Conservation (phyloP, 2,888 invertebrate genomes). For the Thysanoteuthis rhombus region DNA sequence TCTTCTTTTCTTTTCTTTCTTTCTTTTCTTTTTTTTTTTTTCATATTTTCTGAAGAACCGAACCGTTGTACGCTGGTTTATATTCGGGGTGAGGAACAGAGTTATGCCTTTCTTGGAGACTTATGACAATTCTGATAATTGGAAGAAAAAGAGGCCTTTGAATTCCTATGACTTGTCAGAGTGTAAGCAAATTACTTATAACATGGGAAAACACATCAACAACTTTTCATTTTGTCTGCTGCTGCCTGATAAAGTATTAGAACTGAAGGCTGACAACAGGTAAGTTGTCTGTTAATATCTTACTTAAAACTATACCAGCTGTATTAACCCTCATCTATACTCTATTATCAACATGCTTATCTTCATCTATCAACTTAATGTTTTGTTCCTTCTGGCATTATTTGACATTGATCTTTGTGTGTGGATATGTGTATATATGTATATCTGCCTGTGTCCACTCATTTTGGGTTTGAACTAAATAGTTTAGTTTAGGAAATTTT, state of each 20-base stretch:
- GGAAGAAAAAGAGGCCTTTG: slow-evolving; percentile 24
- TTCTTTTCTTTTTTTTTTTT: background rate
- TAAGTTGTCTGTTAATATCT: background rate
- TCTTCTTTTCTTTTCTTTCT: too few species aligned
- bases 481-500: background rate
- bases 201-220: slow-evolving; percentile 15
- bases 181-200: slow-evolving; percentile 25
- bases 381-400: too few species aligned
- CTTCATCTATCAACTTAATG: too few species aligned
- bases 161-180: slow-evolving; percentile 21
- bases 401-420: background rate
- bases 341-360: too few species aligned
- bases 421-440: background rate
- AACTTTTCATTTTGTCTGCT: slow-evolving; percentile 25
- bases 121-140: slow-evolving; percentile 22
- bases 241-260: slow-evolving; percentile 27
- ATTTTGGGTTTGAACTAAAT: too few species aligned
- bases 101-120: slow-evolving; percentile 23
- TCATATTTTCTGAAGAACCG: slow-evolving; percentile 51
- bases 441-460: too few species aligned
- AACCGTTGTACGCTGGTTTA: slow-evolving; percentile 43
- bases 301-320: too few species aligned
- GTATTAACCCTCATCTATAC: too few species aligned
- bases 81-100: slow-evolving; percentile 24
- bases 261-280: slow-evolving; percentile 24